These are phyloP conservation scores for Drosophila quadrilineata DNA, from an alignment of 1,140 invertebrate genomes.

Conservation along the genomic window DNA sequence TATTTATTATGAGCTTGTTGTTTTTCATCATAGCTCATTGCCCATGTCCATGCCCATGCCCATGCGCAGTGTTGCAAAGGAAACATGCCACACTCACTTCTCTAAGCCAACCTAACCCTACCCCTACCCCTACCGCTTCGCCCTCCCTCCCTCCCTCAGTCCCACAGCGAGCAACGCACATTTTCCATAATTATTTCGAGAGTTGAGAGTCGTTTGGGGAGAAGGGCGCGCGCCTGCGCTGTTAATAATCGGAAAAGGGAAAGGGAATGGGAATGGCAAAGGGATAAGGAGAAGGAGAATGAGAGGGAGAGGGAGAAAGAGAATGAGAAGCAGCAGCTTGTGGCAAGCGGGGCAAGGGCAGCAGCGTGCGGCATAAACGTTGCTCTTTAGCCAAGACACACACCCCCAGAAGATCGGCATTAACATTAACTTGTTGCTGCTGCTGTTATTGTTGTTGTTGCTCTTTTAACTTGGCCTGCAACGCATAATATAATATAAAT, in stretches of 20 bases:
- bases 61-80: constrained; percentile 57
- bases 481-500: constrained; percentile 64
- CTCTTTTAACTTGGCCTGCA: constrained; percentile 33
- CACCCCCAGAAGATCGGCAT: constrained; percentile 35
- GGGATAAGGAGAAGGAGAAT: not conserved
- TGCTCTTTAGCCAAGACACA: constrained; percentile 63
- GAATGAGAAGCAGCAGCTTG: no score
- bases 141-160: constrained; percentile 22
- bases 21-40: constrained; percentile 77
- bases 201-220: constrained; percentile 12
- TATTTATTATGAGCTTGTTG: constrained; percentile 78
- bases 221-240: constrained; percentile 35
- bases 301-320: no score
- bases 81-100: constrained; percentile 45
- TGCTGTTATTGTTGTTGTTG: constrained; percentile 7
- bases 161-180: constrained; percentile 50
- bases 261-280: not conserved
- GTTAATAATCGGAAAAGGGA: no score
- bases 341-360: not conserved
- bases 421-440: not conserved
- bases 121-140: constrained; percentile 1
- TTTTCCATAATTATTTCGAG: constrained; percentile 74
- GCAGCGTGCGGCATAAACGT: constrained; percentile 39
- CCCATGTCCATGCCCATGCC: constrained; percentile 71
- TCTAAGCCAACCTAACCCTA: constrained; percentile 8